A percentile compares a stretch with the other conserved stretches of the same genome.
These are phyloP conservation scores for Heliconius eleuchia DNA, from an alignment of 1,140 invertebrate genomes.

Conservation along the genomic window DNA sequence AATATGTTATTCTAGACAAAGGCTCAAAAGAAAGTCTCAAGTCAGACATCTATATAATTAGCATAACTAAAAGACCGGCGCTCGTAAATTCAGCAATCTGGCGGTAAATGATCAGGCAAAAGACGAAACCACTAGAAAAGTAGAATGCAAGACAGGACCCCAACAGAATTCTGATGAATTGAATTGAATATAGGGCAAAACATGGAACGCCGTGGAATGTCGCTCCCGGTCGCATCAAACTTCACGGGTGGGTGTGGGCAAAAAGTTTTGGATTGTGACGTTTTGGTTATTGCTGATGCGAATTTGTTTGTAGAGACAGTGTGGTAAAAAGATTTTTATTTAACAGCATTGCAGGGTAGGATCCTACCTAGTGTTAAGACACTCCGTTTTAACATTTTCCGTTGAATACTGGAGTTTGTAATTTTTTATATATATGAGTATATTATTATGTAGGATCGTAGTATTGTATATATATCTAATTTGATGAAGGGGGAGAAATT, in stretches of 20 bases:
- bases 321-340: too few species aligned
- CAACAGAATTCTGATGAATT: conserved; percentile 57
- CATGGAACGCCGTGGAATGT: conserved; percentile 52
- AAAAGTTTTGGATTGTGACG: conserved; percentile 43
- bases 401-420: too few species aligned
- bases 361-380: too few species aligned
- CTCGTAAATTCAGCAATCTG: conserved; percentile 34
- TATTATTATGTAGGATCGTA: too few species aligned
- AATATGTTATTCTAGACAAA: conserved; percentile 7
- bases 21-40: not conserved
- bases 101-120: conserved; percentile 50
- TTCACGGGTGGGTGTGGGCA: conserved; percentile 63
- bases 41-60: conserved; percentile 18
- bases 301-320: not conserved
- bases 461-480: too few species aligned
- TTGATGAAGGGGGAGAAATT: too few species aligned
- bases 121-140: conserved; percentile 49
- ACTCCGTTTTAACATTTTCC: too few species aligned
- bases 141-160: conserved; percentile 39
- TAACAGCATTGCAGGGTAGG: too few species aligned
- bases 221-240: conserved; percentile 47
- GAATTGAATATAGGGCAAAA: conserved; percentile 61
- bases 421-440: too few species aligned
- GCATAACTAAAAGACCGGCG: conserved; percentile 32
- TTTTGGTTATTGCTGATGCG: not conserved